A percentile compares a stretch with the other conserved stretches of the same genome.
Conservation (phyloP, 1,140 invertebrate species). For the Dendroctonus valens region DNA sequence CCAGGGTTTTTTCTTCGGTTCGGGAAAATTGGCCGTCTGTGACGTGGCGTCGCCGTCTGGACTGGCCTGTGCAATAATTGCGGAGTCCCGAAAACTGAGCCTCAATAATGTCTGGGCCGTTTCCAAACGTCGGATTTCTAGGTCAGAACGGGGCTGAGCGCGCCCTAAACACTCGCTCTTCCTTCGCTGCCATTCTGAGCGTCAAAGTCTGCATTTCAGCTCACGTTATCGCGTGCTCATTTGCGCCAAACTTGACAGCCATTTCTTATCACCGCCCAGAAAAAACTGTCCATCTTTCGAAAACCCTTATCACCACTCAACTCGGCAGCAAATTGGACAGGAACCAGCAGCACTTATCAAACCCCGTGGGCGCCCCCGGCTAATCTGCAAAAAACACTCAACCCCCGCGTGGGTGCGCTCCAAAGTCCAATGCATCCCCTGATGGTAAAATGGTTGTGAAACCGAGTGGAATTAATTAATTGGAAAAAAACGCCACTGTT, state of each 20-base stretch:
- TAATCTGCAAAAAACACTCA: neutral
- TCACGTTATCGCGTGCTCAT: neutral
- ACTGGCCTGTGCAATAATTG: constrained; percentile 3
- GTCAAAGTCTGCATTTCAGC: neutral
- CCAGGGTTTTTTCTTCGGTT: no score
- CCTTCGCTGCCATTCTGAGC: neutral
- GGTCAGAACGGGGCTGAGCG: constrained; percentile 1
- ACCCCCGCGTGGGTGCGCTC: neutral
- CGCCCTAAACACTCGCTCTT: neutral
- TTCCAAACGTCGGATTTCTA: constrained; percentile 8
- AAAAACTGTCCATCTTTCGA: neutral
- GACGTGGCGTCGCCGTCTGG: constrained; percentile 2
- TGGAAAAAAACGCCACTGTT: neutral
- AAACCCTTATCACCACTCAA: neutral
- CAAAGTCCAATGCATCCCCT: neutral
- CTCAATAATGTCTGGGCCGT: constrained; percentile 4
- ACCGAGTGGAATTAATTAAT: neutral
- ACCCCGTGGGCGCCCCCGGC: neutral
- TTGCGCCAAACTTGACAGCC: neutral
- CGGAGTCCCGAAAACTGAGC: constrained; percentile 3
- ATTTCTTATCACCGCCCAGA: neutral
- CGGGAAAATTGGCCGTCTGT: no score
- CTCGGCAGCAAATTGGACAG: no score
- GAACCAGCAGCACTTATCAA: no score
- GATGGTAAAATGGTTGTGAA: neutral